These are phyloP conservation scores for Chrysogorgia sp. DNA, from an alignment of 92 coral and sea anemone species.

Conservation along the genomic window DNA sequence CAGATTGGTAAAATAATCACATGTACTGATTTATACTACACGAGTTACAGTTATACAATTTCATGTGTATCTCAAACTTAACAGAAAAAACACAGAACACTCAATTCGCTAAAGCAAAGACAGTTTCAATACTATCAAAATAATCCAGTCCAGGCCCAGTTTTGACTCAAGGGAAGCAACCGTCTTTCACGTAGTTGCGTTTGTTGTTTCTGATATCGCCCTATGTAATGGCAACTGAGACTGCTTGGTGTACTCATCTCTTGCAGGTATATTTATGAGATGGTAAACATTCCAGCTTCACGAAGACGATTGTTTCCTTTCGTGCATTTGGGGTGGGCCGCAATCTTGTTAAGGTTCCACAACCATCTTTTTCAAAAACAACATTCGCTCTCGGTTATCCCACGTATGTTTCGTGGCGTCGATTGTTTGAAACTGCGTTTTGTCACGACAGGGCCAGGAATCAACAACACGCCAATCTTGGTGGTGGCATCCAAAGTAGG, in stretches of 20 bases:
- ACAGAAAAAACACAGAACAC: too few species aligned
- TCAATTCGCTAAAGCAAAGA: too few species aligned
- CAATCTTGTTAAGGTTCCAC: constrained; percentile 17
- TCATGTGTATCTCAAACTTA: too few species aligned
- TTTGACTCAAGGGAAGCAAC: too few species aligned
- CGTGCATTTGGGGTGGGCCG: background rate
- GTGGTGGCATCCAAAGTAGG: constrained; percentile 26
- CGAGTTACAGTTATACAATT: too few species aligned
- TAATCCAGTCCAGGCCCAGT: too few species aligned
- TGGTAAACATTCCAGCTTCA: constrained; percentile 19
- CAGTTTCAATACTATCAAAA: too few species aligned
- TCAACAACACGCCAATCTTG: constrained; percentile 23
- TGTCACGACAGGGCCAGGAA: constrained; percentile 29
- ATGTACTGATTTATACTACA: too few species aligned
- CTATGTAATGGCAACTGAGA: too few species aligned
- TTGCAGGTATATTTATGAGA: background rate
- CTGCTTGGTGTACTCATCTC: constrained; percentile 32
- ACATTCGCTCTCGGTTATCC: constrained; percentile 32
- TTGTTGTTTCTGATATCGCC: too few species aligned
- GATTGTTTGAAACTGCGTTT: constrained; percentile 25
- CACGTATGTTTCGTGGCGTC: constrained; percentile 12
- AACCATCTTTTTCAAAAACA: constrained; percentile 23
- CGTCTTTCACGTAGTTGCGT: too few species aligned
- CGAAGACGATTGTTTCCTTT: constrained; percentile 19
- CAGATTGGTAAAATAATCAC: too few species aligned